Conservation (phyloP, 2,113 vertebrate species). For the Oryctolagus cuniculus region DNA sequence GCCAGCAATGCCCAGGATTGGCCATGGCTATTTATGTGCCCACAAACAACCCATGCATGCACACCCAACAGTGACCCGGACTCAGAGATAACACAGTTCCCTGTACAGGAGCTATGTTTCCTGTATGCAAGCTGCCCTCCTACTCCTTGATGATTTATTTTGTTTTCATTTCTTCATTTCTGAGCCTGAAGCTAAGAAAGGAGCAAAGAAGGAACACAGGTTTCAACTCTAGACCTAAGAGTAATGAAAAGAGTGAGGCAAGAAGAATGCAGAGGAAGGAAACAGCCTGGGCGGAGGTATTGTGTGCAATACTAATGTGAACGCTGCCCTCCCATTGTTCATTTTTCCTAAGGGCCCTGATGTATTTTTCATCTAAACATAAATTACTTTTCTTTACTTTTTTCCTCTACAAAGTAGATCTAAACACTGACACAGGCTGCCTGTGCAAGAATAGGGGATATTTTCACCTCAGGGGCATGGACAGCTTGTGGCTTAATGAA, state of each 20-base stretch:
- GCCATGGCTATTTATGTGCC: accelerated
- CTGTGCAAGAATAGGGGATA: neutral
- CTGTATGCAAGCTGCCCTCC: neutral
- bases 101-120: neutral
- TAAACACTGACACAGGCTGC: neutral
- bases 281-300: accelerated
- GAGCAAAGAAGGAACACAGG: constrained; percentile 81
- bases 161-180: constrained; percentile 67
- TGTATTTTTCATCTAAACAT: constrained; percentile 13
- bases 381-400: constrained; percentile 29
- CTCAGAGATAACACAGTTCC: neutral
- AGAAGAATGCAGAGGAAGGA: neutral
- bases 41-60: neutral
- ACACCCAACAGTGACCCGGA: accelerated
- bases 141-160: constrained; percentile 46
- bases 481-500: neutral
- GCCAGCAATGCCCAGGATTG: neutral
- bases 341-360: neutral
- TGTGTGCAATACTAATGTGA: neutral
- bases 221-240: constrained; percentile 44
- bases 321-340: accelerated
- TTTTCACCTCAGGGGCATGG: neutral
- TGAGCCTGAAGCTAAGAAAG: constrained; percentile 48
- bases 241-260: constrained; percentile 59
- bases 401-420: neutral